Evolutionary conservation across 2,113 vertebrate genomes (phyloP).

Genomic region (Prionailurus bengalensis): DNA sequence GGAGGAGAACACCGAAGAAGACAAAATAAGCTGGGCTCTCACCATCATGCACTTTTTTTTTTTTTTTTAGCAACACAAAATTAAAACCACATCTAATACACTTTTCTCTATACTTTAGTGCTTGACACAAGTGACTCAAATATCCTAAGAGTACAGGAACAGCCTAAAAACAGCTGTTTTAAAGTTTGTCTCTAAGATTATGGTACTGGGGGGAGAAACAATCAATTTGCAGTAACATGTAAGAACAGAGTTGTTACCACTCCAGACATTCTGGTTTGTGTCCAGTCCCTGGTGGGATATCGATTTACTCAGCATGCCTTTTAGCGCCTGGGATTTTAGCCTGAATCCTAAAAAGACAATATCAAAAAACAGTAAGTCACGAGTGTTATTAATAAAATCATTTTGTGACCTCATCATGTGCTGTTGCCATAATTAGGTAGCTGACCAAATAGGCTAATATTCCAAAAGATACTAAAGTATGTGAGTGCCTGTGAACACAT

Average conservation of each 20-base stretch:
- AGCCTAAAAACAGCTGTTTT: conserved; percentile 87
- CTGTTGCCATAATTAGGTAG: conserved; percentile 48
- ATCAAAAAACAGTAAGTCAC: neutral
- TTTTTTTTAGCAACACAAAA: conserved; percentile 94
- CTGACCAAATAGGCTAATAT: neutral
- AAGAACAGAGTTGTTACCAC: conserved; percentile 89
- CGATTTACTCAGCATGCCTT: conserved; percentile 95
- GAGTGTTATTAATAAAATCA: conserved; percentile 14
- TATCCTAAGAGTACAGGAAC: conserved; percentile 90
- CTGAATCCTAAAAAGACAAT: conserved; percentile 93
- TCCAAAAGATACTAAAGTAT: neutral
- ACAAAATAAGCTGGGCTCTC: conserved; percentile 93
- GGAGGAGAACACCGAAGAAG: conserved; percentile 91
- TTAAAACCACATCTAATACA: conserved; percentile 91
- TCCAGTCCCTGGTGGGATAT: conserved; percentile 66
- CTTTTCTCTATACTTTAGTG: conserved; percentile 94
- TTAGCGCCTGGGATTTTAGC: conserved; percentile 99
- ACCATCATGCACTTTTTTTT: conserved; percentile 96
- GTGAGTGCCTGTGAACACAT: neutral
- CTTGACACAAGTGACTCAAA: conserved; percentile 92
- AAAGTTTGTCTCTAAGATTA: conserved; percentile 91
- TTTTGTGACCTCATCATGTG: neutral
- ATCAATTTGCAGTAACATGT: conserved; percentile 88
- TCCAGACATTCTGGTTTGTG: conserved; percentile 84
- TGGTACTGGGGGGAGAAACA: conserved; percentile 87